Conservation (phyloP, 1,140 invertebrate genomes). For the Ylistrum balloti region DNA sequence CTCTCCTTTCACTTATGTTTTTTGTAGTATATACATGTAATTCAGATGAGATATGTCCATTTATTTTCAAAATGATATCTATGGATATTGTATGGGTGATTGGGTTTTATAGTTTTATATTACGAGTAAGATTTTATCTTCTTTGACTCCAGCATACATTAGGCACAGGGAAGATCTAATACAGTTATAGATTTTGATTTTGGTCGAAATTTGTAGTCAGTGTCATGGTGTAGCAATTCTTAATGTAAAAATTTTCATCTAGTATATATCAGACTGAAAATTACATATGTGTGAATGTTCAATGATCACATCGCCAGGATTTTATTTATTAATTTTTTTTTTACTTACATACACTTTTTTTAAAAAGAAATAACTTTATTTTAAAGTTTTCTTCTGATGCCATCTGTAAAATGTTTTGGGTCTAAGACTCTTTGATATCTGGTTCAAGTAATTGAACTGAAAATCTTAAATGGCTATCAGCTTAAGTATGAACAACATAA, state of each 20-base stretch:
- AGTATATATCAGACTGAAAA: too few species aligned
- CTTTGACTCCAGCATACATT: not conserved
- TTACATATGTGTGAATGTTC: too few species aligned
- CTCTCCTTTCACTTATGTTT: not conserved
- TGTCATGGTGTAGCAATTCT: not conserved
- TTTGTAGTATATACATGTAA: not conserved
- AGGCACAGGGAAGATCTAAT: not conserved
- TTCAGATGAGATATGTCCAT: not conserved
- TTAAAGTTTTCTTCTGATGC: too few species aligned
- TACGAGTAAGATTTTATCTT: not conserved
- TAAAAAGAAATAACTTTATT: too few species aligned
- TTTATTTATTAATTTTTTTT: too few species aligned
- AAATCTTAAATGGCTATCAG: not conserved
- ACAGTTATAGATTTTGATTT: not conserved
- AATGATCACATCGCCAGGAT: too few species aligned
- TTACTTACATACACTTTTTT: too few species aligned
- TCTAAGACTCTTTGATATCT: not conserved
- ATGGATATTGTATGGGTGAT: not conserved
- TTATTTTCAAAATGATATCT: not conserved
- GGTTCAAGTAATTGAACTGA: not conserved
- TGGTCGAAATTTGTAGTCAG: not conserved
- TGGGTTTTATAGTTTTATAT: not conserved
- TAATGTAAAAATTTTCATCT: too few species aligned
- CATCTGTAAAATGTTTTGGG: too few species aligned
- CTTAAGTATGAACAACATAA: not conserved